A percentile compares a stretch with the other conserved stretches of the same genome.
phyloP scores from a whole-genome alignment of 2,797 vertebrate species.

The Zenarchopterus dispar region DNA sequence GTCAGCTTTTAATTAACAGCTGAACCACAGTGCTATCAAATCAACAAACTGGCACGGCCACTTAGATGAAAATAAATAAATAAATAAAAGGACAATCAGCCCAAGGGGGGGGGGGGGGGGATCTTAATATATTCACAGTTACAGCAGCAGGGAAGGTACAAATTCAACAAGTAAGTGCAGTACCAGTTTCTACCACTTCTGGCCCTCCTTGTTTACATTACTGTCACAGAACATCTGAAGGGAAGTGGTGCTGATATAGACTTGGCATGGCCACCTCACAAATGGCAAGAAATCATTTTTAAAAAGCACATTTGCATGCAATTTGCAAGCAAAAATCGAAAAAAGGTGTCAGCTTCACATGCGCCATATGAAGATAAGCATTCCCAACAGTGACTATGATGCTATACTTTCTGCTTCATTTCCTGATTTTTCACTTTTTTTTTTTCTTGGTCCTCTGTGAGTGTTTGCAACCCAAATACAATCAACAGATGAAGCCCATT shows the following conservation, averaged over 20 bases:
- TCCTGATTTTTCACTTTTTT: constrained; percentile 18
- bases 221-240: constrained; percentile 41
- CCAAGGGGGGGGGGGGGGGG: constrained; percentile 31
- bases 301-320: constrained; percentile 64
- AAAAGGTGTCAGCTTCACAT: constrained; percentile 56
- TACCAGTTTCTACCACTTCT: constrained; percentile 66
- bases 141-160: constrained; percentile 44
- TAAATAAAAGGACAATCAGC: constrained; percentile 44
- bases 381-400: constrained; percentile 23
- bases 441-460: constrained; percentile 22
- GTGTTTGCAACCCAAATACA: not conserved
- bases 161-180: constrained; percentile 76
- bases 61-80: constrained; percentile 48
- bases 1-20: constrained; percentile 47
- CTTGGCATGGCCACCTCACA: constrained; percentile 51
- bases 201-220: constrained; percentile 57
- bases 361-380: constrained; percentile 52
- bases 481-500: no score
- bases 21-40: constrained; percentile 53
- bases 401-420: constrained; percentile 37
- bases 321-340: constrained; percentile 53
- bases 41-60: constrained; percentile 46
- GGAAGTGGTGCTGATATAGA: constrained; percentile 43
- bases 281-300: constrained; percentile 38
- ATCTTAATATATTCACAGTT: constrained; percentile 56